Evolutionary conservation across 2,113 vertebrate species (phyloP).

Genomic region (Poeciliopsis turrubarensis): DNA sequence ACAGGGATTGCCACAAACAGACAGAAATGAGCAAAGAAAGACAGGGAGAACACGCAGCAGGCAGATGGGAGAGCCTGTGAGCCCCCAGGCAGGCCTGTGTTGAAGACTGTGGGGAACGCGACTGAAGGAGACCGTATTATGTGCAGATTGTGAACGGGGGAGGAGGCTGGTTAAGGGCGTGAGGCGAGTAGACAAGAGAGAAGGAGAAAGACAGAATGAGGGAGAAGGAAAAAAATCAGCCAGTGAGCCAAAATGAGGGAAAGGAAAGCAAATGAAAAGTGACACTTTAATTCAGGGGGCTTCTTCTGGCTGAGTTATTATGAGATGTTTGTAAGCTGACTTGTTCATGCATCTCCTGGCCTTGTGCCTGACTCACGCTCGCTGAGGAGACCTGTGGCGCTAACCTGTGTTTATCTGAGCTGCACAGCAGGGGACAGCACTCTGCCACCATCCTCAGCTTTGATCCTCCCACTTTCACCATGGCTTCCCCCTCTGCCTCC

Average conservation of each 20-base stretch:
- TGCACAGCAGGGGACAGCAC: slow-evolving; percentile 67
- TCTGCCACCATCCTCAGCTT: slow-evolving; percentile 67
- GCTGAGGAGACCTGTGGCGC: slow-evolving; percentile 68
- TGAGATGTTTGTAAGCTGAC: slow-evolving; percentile 83
- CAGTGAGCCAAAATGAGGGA: slow-evolving; percentile 75
- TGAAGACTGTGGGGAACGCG: slow-evolving; percentile 72
- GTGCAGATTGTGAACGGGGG: slow-evolving; percentile 58
- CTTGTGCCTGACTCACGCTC: slow-evolving; percentile 69
- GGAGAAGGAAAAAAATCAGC: slow-evolving; percentile 48
- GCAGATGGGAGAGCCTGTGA: slow-evolving; percentile 72
- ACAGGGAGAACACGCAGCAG: slow-evolving; percentile 68
- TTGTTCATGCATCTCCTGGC: slow-evolving; percentile 77
- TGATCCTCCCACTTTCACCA: slow-evolving; percentile 66
- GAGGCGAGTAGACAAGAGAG: slow-evolving; percentile 46
- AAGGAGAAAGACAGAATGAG: slow-evolving; percentile 39
- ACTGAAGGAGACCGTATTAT: slow-evolving; percentile 66
- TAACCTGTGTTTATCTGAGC: slow-evolving; percentile 75
- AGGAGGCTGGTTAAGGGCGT: slow-evolving; percentile 35
- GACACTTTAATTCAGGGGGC: slow-evolving; percentile 83
- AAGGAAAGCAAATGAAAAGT: slow-evolving; percentile 83
- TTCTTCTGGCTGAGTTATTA: slow-evolving; percentile 82
- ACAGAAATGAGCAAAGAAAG: slow-evolving; percentile 56
- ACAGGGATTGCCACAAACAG: slow-evolving; percentile 60
- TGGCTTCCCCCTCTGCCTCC: slow-evolving; percentile 17
- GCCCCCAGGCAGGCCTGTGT: slow-evolving; percentile 73